Evolutionary conservation across 1,140 invertebrate species (phyloP).

Genomic region (Aphelenchoides besseyi): DNA sequence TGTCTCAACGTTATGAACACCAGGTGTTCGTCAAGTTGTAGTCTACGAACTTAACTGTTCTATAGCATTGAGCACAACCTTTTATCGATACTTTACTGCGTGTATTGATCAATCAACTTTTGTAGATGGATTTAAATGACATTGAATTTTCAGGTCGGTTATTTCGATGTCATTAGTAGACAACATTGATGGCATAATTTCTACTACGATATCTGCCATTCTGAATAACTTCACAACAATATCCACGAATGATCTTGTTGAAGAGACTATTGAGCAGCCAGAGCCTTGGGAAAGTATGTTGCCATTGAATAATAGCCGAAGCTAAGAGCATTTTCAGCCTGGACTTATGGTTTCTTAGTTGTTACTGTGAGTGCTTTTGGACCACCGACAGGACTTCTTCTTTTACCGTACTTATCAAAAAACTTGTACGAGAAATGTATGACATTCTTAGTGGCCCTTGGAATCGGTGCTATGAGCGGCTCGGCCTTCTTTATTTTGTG

Average conservation of each 20-base stretch:
- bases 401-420: constrained; percentile 49
- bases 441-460: constrained; percentile 54
- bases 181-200: too few relatives aligned
- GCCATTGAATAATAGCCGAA: background rate
- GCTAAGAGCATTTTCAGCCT: constrained; percentile 44
- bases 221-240: background rate
- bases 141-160: too few relatives aligned
- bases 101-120: too few relatives aligned
- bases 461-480: constrained; percentile 52
- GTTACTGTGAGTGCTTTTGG: constrained; percentile 45
- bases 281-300: constrained; percentile 36
- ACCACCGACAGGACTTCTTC: constrained; percentile 49
- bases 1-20: too few relatives aligned
- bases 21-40: too few relatives aligned
- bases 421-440: constrained; percentile 52
- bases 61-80: too few relatives aligned
- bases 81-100: too few relatives aligned
- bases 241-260: background rate
- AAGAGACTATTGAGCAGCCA: constrained; percentile 19
- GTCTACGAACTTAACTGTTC: too few relatives aligned
- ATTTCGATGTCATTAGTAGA: too few relatives aligned
- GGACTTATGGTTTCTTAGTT: constrained; percentile 48
- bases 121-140: too few relatives aligned
- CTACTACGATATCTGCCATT: background rate
- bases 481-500: constrained; percentile 49